Evolutionary conservation across 2,113 vertebrate genomes (phyloP).

Genomic region (Astatoreochromis straeleni): DNA sequence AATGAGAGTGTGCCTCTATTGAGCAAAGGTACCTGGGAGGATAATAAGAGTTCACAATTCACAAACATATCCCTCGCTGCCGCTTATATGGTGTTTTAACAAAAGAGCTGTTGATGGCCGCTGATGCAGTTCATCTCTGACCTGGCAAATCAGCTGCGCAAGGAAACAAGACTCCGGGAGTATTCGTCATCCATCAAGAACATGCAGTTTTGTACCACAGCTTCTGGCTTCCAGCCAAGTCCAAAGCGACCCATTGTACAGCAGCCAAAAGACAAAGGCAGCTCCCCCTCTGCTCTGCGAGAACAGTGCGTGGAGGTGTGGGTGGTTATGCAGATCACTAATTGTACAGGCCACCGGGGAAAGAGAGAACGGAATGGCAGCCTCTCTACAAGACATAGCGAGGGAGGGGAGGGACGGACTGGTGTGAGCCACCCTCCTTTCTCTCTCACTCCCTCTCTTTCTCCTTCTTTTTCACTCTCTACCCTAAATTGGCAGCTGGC

Average conservation of each 20-base stretch:
- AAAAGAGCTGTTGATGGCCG: not conserved
- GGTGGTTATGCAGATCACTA: constrained; percentile 68
- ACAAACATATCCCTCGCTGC: constrained; percentile 19
- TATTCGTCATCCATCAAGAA: constrained; percentile 46
- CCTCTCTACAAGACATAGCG: constrained; percentile 58
- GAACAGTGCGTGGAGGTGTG: constrained; percentile 54
- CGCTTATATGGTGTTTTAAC: constrained; percentile 10
- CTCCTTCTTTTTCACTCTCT: constrained; percentile 50
- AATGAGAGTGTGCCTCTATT: constrained; percentile 43
- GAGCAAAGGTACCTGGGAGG: constrained; percentile 26
- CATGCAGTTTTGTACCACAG: constrained; percentile 32
- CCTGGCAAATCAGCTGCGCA: constrained; percentile 29
- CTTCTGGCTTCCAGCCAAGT: constrained; percentile 52
- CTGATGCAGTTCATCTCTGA: constrained; percentile 24
- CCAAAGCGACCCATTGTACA: constrained; percentile 53
- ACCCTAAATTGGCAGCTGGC: constrained; percentile 89
- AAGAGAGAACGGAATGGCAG: constrained; percentile 44
- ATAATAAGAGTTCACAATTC: constrained; percentile 29
- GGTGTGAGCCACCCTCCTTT: constrained; percentile 35
- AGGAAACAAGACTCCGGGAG: constrained; percentile 41
- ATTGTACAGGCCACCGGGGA: constrained; percentile 65
- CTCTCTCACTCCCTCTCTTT: constrained; percentile 24
- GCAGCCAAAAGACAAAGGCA: constrained; percentile 64
- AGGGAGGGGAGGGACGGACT: constrained; percentile 58
- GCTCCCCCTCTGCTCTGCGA: constrained; percentile 35